Evolutionary conservation across 2,888 invertebrate genomes (phyloP).

Genomic region (Morinoia aosen): DNA sequence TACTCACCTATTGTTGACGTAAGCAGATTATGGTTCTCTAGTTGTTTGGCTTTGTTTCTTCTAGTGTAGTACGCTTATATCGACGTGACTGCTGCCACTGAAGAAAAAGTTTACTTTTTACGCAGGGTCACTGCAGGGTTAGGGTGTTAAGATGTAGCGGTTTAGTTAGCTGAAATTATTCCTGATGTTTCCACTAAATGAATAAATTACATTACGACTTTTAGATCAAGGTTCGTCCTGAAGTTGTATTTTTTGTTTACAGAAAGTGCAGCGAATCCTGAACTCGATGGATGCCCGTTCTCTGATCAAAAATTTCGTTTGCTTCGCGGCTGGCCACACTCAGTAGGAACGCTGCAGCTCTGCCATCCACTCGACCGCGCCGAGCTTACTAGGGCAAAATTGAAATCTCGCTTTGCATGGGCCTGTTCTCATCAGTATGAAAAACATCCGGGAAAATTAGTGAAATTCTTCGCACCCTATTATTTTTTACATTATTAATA

Average conservation of each 20-base stretch:
- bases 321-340: neutral
- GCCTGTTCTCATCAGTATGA: no score
- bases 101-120: no score
- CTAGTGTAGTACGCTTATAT: neutral
- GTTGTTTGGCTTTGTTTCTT: neutral
- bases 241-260: neutral
- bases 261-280: conserved; percentile 13
- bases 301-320: conserved; percentile 35
- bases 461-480: no score
- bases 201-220: neutral
- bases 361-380: neutral
- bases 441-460: no score
- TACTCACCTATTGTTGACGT: conserved; percentile 33
- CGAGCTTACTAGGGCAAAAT: no score
- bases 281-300: conserved; percentile 6
- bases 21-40: neutral
- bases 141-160: neutral
- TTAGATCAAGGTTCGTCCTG: neutral
- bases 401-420: no score
- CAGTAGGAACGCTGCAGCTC: neutral
- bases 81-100: neutral
- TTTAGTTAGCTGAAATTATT: neutral
- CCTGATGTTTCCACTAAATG: neutral
- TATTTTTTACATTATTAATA: no score
- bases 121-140: neutral